A percentile compares a stretch with the other conserved stretches of the same genome.
These are phyloP conservation scores for Lutjanus argentimaculatus DNA, from an alignment of 2,797 vertebrate species.

Conservation along the genomic window DNA sequence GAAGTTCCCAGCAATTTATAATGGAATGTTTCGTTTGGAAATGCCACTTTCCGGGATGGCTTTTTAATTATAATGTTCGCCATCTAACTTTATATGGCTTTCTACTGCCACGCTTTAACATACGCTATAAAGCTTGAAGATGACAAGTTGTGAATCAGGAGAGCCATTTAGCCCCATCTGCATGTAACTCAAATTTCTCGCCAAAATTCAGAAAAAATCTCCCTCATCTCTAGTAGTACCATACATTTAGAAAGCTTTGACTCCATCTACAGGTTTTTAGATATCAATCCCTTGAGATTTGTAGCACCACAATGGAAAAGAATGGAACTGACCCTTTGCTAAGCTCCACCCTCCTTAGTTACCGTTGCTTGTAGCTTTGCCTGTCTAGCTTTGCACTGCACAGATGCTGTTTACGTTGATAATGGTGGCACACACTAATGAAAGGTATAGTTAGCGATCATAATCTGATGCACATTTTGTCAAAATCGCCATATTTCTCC, in stretches of 20 bases:
- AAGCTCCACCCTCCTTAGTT: no score
- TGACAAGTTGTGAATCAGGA: background rate
- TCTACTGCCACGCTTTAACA: background rate
- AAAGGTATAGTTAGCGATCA: no score
- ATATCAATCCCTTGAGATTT: background rate
- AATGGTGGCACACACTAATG: no score
- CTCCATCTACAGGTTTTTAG: background rate
- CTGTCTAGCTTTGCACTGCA: no score
- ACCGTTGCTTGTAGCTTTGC: no score
- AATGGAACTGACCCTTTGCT: background rate
- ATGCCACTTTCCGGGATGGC: background rate
- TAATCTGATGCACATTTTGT: no score
- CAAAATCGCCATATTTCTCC: no score
- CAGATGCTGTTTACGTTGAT: no score
- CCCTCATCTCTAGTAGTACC: background rate
- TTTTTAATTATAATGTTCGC: conserved; percentile 15
- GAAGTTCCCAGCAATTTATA: background rate
- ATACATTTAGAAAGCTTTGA: background rate
- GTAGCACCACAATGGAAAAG: background rate
- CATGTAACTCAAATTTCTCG: background rate
- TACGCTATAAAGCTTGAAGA: background rate
- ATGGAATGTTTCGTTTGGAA: conserved; percentile 3
- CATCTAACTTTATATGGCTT: background rate
- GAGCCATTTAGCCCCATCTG: background rate
- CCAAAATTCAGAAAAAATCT: background rate